Conservation (phyloP, 2,797 vertebrate species). For the Miichthys miiuy region DNA sequence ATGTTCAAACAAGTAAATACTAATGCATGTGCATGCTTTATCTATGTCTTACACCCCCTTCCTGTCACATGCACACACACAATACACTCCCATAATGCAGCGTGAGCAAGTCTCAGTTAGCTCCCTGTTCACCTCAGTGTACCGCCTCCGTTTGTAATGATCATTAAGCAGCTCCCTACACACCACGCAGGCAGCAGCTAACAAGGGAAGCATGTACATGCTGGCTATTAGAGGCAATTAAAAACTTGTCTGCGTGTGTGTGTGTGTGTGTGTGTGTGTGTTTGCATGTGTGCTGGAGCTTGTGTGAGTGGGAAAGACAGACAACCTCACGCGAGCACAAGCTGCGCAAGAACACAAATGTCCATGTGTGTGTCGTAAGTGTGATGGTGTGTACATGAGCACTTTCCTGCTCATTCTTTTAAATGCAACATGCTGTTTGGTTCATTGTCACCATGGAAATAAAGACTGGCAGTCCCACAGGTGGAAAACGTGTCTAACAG, state of each 20-base stretch:
- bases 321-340: background rate
- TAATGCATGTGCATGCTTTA: slow-evolving; percentile 38
- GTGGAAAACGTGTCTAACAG: slow-evolving; percentile 52
- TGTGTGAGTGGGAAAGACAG: background rate
- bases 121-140: slow-evolving; percentile 47
- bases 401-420: background rate
- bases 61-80: slow-evolving; percentile 1
- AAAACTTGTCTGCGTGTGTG: slow-evolving; percentile 20
- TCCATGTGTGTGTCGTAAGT: background rate
- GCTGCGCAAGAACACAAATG: background rate
- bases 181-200: slow-evolving; percentile 44
- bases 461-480: slow-evolving; percentile 31
- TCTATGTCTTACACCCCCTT: slow-evolving; percentile 2
- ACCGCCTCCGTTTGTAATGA: slow-evolving; percentile 49
- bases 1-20: slow-evolving; percentile 30
- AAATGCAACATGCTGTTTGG: slow-evolving; percentile 31
- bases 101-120: slow-evolving; percentile 21
- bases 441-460: slow-evolving; percentile 61
- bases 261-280: background rate
- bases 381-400: background rate
- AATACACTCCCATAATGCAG: slow-evolving; percentile 20
- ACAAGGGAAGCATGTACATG: slow-evolving; percentile 62
- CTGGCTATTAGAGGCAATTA: slow-evolving; percentile 63
- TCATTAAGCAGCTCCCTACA: slow-evolving; percentile 65
- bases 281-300: background rate